These are phyloP conservation scores for Lytechinus pictus DNA, from an alignment of 35 echinoderm and acorn worm genomes.

Conservation along the genomic window DNA sequence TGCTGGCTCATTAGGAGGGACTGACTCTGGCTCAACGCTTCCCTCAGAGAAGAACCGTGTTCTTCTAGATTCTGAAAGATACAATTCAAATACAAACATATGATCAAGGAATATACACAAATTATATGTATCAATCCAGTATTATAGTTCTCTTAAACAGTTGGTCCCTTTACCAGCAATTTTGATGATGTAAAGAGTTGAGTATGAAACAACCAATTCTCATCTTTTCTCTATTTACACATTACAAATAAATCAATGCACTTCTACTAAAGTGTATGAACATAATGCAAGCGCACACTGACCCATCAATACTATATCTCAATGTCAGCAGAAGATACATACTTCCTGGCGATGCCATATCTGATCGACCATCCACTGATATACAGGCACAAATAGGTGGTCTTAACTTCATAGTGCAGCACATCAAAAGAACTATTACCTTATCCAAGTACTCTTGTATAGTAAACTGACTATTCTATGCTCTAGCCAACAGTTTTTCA, in stretches of 20 bases:
- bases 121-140: too few species aligned
- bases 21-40: background rate
- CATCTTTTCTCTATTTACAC: background rate
- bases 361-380: background rate
- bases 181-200: too few species aligned
- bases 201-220: background rate
- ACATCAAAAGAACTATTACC: background rate
- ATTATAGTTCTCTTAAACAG: background rate
- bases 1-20: background rate
- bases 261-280: background rate
- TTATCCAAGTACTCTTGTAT: background rate
- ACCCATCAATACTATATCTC: background rate
- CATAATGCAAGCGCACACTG: background rate
- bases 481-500: background rate
- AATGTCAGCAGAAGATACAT: background rate
- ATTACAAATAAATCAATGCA: background rate
- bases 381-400: background rate
- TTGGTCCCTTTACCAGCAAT: background rate
- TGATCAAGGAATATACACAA: background rate
- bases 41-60: conserved; percentile 33
- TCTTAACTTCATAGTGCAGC: background rate
- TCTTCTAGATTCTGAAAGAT: conserved; percentile 31
- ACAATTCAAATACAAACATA: background rate
- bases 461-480: background rate
- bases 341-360: background rate